Percentiles rank a stretch among this genome's conserved stretches.
phyloP scores from a whole-genome alignment of 2,113 vertebrate species.

The Steatornis caripensis region DNA sequence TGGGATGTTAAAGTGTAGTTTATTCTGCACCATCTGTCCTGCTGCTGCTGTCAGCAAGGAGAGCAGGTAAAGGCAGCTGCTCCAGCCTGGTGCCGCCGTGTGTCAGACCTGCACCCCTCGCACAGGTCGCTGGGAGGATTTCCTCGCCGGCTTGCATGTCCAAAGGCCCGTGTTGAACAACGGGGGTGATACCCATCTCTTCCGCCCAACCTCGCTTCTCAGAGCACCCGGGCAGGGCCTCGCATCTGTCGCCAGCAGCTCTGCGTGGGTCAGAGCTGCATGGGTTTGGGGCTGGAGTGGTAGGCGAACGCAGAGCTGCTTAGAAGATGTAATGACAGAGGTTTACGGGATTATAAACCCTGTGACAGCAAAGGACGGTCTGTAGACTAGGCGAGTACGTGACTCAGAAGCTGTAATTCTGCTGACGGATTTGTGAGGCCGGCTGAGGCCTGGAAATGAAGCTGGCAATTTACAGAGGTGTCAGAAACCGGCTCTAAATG shows the following conservation, averaged over 20 bases:
- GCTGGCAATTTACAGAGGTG: rapidly evolving
- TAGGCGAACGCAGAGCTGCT: neutral
- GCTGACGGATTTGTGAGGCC: neutral
- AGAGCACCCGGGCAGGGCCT: too few relatives aligned
- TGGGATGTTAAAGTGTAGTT: too few relatives aligned
- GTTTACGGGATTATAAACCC: neutral
- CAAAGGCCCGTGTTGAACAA: neutral
- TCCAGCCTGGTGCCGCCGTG: too few relatives aligned
- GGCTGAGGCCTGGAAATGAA: neutral
- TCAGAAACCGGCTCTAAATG: neutral
- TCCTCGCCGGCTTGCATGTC: rapidly evolving
- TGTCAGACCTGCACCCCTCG: too few relatives aligned
- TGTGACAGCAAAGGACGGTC: neutral
- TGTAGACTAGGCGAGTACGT: neutral
- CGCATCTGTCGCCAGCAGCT: rapidly evolving
- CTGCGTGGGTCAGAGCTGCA: rapidly evolving
- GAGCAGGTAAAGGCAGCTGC: neutral
- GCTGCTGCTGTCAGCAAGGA: too few relatives aligned
- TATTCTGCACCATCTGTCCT: too few relatives aligned
- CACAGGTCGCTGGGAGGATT: neutral
- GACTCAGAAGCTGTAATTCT: neutral
- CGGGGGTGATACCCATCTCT: rapidly evolving
- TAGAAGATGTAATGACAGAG: neutral
- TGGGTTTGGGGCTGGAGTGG: neutral
- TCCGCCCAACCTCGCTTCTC: neutral